Percentiles rank a stretch among this genome's conserved stretches.
These are phyloP conservation scores for Echinops telfairi DNA, from an alignment of 2,113 vertebrate genomes.

Conservation along the genomic window DNA sequence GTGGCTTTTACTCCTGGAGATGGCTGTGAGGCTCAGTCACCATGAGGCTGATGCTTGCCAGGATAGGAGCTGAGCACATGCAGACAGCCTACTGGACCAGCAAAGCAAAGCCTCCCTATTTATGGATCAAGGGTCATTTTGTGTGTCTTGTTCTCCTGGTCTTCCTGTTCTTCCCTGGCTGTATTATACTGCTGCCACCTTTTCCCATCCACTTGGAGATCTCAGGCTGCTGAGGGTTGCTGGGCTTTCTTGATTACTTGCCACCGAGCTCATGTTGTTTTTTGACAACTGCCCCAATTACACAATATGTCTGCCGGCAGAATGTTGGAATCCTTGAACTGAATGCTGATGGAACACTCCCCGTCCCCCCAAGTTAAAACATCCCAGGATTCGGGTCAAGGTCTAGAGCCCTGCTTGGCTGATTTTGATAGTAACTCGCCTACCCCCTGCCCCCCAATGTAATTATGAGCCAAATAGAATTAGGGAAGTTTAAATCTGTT, in stretches of 20 bases:
- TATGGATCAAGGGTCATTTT: no score
- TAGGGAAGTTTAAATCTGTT: not conserved
- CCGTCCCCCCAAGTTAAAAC: no score
- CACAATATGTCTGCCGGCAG: not conserved
- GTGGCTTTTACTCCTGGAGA: not conserved
- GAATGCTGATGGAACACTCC: not conserved
- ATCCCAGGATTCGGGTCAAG: not conserved
- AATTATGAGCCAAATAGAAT: not conserved
- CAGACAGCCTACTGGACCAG: not conserved
- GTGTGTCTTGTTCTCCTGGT: not conserved
- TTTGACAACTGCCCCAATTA: not conserved
- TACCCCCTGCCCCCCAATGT: not conserved
- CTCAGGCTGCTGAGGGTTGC: not conserved
- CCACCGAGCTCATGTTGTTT: not conserved
- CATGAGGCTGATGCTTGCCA: not conserved
- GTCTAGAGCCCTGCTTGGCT: not conserved
- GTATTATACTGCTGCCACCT: not conserved
- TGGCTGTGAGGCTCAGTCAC: not conserved
- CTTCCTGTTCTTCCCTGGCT: not conserved
- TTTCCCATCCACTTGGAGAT: not conserved
- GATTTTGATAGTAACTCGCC: not conserved
- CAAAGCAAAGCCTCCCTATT: not conserved
- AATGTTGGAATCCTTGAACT: not conserved
- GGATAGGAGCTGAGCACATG: no score
- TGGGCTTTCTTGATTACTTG: not conserved